phyloP scores from a whole-genome alignment of 2,113 vertebrate genomes.

The Mirounga angustirostris region DNA sequence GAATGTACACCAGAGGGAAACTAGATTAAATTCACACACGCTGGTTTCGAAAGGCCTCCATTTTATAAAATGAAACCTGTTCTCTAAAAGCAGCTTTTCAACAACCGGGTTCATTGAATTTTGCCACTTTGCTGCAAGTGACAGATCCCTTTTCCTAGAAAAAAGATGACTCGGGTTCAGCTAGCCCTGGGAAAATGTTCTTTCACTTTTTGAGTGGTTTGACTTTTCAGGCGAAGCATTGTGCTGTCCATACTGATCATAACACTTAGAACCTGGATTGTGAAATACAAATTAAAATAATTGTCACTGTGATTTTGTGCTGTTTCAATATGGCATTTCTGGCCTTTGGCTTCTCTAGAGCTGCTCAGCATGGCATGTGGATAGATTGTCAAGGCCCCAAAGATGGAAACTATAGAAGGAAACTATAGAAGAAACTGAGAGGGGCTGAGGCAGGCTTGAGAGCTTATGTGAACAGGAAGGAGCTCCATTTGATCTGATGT shows the following conservation, averaged over 20 bases:
- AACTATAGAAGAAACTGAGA: background rate
- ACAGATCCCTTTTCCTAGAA: background rate
- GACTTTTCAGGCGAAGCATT: background rate
- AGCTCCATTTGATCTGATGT: background rate
- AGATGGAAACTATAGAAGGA: background rate
- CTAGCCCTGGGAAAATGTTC: background rate
- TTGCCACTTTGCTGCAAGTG: background rate
- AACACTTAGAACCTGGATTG: background rate
- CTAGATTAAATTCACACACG: background rate
- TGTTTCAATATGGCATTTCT: background rate
- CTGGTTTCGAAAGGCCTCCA: background rate
- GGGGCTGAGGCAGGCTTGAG: background rate
- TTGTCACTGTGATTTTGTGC: background rate
- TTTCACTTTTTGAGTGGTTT: background rate
- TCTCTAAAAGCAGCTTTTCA: background rate
- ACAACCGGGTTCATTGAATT: background rate
- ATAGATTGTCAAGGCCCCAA: background rate
- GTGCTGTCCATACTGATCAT: rapidly evolving
- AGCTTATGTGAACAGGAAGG: background rate
- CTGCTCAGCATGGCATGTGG: background rate
- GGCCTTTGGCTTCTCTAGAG: background rate
- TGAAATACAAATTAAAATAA: background rate
- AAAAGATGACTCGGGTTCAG: background rate
- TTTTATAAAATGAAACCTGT: background rate
- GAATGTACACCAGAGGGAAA: background rate